These are phyloP conservation scores for Troilus luridus DNA, from an alignment of 2,888 invertebrate species.

Conservation along the genomic window DNA sequence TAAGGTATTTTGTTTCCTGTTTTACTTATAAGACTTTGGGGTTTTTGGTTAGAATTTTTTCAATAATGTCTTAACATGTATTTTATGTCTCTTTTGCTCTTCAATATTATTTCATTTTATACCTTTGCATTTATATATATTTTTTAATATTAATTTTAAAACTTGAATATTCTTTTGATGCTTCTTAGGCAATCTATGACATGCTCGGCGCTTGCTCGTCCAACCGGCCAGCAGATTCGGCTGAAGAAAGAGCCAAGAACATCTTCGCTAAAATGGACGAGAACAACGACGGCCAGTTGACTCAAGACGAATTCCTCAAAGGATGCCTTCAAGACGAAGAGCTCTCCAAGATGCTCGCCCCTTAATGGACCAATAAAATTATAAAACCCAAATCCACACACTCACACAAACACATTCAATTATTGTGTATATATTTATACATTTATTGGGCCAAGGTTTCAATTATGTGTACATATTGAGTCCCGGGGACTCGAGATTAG, in stretches of 20 bases:
- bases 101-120: too few species aligned
- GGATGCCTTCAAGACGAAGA: constrained; percentile 98
- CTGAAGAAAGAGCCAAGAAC: constrained; percentile 97
- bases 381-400: constrained; percentile 55
- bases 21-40: too few species aligned
- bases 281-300: constrained; percentile 98
- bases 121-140: not conserved
- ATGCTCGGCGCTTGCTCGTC: constrained; percentile 98
- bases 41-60: not conserved
- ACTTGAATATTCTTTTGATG: constrained; percentile 66
- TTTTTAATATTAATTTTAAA: constrained; percentile 34
- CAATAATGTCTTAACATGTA: not conserved
- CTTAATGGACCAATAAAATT: constrained; percentile 72
- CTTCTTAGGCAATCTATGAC: constrained; percentile 95
- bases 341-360: constrained; percentile 93
- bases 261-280: constrained; percentile 99
- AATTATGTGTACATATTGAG: constrained; percentile 58
- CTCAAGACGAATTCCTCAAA: constrained; percentile 97
- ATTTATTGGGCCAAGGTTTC: constrained; percentile 58
- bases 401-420: constrained; percentile 56
- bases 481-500: constrained; percentile 58
- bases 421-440: constrained; percentile 59
- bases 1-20: too few species aligned
- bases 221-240: constrained; percentile 94
- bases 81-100: not conserved